Percentiles rank a stretch among this genome's conserved stretches.
Evolutionary conservation across 2,113 vertebrate species (phyloP).

Genomic region (Odocoileus hemionus): DNA sequence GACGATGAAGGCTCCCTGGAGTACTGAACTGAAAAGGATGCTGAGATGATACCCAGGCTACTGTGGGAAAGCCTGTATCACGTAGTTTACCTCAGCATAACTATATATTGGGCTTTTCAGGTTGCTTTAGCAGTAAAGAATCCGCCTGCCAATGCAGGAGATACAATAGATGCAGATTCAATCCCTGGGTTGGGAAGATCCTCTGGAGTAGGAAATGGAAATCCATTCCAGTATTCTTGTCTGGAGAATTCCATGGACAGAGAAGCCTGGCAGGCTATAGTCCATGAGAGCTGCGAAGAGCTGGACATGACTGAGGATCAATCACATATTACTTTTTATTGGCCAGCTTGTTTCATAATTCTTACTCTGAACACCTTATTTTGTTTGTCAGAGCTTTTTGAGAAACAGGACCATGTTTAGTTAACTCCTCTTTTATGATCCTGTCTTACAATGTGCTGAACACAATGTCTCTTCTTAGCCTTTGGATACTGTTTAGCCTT

Average conservation of each 20-base stretch:
- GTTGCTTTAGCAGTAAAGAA: not conserved
- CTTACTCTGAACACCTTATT: not conserved
- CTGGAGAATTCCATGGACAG: not conserved
- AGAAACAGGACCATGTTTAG: not conserved
- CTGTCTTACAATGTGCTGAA: not conserved
- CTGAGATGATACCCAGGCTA: not conserved
- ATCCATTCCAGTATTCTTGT: not conserved
- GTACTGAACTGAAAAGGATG: not conserved
- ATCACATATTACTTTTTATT: not conserved
- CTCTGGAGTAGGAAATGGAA: not conserved
- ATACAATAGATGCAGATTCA: not conserved
- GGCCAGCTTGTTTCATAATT: not conserved
- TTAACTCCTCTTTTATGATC: not conserved
- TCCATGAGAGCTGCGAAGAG: not conserved
- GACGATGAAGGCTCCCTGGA: not conserved
- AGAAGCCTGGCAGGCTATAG: not conserved
- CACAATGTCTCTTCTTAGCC: not conserved
- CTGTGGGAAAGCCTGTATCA: not conserved
- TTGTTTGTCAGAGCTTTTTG: not conserved
- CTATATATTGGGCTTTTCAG: not conserved
- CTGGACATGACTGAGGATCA: not conserved
- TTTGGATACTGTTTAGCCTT: not conserved
- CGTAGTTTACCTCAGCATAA: not conserved
- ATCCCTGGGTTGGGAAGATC: not conserved
- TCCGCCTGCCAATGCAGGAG: not conserved